Percentiles rank a stretch among this genome's conserved stretches.
Evolutionary conservation across 2,888 invertebrate species (phyloP).

Genomic region (Gasteruption jaculator): DNA sequence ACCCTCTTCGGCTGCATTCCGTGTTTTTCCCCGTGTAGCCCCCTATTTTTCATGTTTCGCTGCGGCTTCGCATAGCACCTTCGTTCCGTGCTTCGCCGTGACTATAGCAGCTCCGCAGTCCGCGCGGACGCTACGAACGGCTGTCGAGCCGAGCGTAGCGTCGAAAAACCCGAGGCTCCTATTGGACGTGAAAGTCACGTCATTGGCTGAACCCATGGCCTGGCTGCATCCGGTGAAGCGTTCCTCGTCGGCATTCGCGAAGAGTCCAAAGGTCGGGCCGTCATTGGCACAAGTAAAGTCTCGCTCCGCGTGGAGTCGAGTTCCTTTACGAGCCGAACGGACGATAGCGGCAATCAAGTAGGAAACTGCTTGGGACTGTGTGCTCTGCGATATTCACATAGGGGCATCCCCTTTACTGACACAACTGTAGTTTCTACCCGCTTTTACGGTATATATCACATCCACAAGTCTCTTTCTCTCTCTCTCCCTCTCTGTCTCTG

Average conservation of each 20-base stretch:
- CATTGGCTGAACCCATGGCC: too few species aligned
- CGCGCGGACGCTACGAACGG: slow-evolving; percentile 40
- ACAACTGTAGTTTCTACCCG: too few species aligned
- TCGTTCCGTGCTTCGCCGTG: slow-evolving; percentile 47
- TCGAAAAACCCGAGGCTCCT: slow-evolving; percentile 10
- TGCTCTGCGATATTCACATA: slow-evolving; percentile 49
- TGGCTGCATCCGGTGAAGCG: too few species aligned
- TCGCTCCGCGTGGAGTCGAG: slow-evolving; percentile 40
- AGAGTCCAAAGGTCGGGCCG: slow-evolving; percentile 16
- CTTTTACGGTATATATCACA: slow-evolving; percentile 20
- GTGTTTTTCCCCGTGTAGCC: slow-evolving; percentile 51
- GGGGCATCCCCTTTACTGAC: slow-evolving; percentile 35
- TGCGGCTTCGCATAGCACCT: slow-evolving; percentile 52
- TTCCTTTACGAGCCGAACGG: slow-evolving; percentile 44
- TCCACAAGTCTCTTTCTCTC: slow-evolving; percentile 13
- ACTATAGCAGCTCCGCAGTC: slow-evolving; percentile 28
- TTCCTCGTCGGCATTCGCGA: slow-evolving; percentile 17
- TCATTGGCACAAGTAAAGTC: too few species aligned
- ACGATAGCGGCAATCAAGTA: slow-evolving; percentile 53
- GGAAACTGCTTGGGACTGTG: slow-evolving; percentile 52
- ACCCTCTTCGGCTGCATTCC: slow-evolving; percentile 28
- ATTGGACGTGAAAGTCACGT: too few species aligned
- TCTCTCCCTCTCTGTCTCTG: slow-evolving; percentile 7
- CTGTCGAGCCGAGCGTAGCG: slow-evolving; percentile 26
- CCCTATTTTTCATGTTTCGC: slow-evolving; percentile 53